phyloP scores from a whole-genome alignment of 2,113 vertebrate genomes.

The Fregata magnificens region DNA sequence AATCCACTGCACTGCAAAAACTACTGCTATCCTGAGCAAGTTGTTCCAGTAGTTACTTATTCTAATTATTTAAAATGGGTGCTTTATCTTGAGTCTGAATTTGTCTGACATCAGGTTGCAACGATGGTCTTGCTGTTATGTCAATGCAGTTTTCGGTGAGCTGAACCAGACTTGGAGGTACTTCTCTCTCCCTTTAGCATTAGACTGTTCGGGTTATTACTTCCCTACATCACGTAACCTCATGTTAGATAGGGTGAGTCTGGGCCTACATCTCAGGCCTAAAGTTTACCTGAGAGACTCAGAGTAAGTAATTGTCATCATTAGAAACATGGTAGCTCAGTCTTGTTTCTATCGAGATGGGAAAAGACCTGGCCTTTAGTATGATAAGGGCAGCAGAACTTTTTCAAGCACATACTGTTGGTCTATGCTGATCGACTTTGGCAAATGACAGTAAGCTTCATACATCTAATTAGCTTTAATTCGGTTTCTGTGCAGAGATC shows the following conservation, averaged over 20 bases:
- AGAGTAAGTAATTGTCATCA: neutral
- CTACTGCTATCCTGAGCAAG: fast-evolving
- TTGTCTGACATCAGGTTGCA: neutral
- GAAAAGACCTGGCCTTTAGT: neutral
- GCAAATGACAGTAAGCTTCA: neutral
- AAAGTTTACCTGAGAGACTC: neutral
- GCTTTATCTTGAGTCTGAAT: neutral
- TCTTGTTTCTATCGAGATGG: fast-evolving
- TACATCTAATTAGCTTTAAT: neutral
- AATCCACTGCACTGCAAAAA: neutral
- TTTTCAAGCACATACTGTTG: neutral
- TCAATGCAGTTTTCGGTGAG: neutral
- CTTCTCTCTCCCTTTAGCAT: neutral
- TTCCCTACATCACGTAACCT: neutral
- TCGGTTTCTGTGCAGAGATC: neutral
- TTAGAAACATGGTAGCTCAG: neutral
- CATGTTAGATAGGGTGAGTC: neutral
- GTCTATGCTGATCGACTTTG: neutral
- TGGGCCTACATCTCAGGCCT: neutral
- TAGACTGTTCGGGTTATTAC: neutral
- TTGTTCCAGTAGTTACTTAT: neutral
- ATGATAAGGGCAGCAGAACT: neutral
- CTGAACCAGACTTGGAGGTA: neutral
- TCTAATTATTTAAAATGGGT: neutral
- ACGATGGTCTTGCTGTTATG: neutral